A percentile compares a stretch with the other conserved stretches of the same genome.
Conservation (phyloP, 2,797 vertebrate species). For the Hippoglossus hippoglossus region DNA sequence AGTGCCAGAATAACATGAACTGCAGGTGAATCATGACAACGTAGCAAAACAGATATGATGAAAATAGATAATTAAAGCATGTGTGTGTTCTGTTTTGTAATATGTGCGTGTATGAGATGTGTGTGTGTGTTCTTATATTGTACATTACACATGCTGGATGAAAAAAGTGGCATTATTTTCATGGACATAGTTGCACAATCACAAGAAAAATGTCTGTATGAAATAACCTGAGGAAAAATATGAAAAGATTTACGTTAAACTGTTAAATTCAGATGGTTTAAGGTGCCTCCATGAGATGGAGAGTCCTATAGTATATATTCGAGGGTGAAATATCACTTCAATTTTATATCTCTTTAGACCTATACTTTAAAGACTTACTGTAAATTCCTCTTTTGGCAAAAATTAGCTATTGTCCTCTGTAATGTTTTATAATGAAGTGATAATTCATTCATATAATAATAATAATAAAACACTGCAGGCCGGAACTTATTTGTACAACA, state of each 20-base stretch:
- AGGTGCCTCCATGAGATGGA: background rate
- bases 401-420: background rate
- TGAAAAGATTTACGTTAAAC: background rate
- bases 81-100: conserved; percentile 12
- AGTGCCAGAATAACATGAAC: conserved; percentile 41
- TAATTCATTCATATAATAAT: conserved; percentile 12
- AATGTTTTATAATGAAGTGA: conserved; percentile 44
- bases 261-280: background rate
- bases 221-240: background rate
- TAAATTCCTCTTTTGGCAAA: background rate
- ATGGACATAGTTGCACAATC: background rate
- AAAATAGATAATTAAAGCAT: conserved; percentile 41
- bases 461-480: no score
- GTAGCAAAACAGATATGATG: conserved; percentile 44
- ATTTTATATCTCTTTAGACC: background rate
- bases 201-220: background rate
- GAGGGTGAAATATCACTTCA: background rate
- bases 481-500: no score
- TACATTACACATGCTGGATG: conserved; percentile 10
- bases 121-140: conserved; percentile 5
- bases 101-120: background rate
- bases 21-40: conserved; percentile 53
- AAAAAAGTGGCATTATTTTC: conserved; percentile 1
- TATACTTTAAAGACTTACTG: no score
- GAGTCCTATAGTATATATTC: background rate